These are phyloP conservation scores for Drosophila bunnanda DNA, from an alignment of 2,888 invertebrate genomes.

Conservation along the genomic window DNA sequence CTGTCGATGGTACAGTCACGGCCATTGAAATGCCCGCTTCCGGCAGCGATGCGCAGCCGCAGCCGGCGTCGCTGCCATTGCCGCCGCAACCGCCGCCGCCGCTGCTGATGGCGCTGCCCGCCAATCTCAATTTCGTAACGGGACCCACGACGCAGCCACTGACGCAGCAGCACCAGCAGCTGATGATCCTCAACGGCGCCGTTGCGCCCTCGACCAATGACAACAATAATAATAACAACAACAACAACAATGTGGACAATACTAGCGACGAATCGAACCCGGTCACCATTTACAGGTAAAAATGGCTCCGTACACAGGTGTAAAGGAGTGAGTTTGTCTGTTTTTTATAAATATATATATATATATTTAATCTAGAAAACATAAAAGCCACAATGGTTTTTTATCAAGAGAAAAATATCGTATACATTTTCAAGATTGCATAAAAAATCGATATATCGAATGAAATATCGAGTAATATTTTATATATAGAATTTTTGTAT, in stretches of 20 bases:
- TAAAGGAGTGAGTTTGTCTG: background rate
- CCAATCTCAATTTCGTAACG: slow-evolving; percentile 64
- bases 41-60: background rate
- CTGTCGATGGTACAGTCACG: slow-evolving; percentile 17
- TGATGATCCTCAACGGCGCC: slow-evolving; percentile 36
- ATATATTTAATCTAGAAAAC: too few species aligned
- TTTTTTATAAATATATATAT: background rate
- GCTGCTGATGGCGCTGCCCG: slow-evolving; percentile 67
- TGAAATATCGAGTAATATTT: too few species aligned
- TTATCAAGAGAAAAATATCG: background rate
- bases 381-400: background rate
- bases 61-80: slow-evolving; percentile 7
- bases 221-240: slow-evolving; percentile 85
- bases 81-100: slow-evolving; percentile 83
- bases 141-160: slow-evolving; percentile 55
- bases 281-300: slow-evolving; percentile 95
- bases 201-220: slow-evolving; percentile 48
- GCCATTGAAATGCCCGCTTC: slow-evolving; percentile 40
- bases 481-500: too few species aligned
- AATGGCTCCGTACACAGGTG: background rate
- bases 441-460: too few species aligned
- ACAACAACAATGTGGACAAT: slow-evolving; percentile 91
- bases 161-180: slow-evolving; percentile 36
- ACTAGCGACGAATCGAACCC: slow-evolving; percentile 94
- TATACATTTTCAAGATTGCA: too few species aligned